Evolutionary conservation across 2,113 vertebrate genomes (phyloP).

Genomic region (Brienomyrus longianalis): DNA sequence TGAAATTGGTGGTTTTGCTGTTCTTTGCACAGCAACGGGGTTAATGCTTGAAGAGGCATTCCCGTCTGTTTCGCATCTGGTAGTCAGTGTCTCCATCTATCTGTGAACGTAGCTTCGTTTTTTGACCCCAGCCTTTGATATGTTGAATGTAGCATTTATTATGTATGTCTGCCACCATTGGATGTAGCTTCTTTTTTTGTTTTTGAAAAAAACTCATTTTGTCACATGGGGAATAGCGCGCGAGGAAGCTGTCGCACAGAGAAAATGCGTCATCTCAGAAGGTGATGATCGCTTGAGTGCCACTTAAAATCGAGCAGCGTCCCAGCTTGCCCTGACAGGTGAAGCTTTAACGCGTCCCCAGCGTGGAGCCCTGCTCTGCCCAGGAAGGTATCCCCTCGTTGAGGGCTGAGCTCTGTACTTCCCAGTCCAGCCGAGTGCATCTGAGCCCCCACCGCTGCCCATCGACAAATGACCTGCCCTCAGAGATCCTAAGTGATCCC

Average conservation of each 20-base stretch:
- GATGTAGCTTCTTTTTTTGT: background rate
- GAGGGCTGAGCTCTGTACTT: background rate
- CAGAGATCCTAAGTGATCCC: background rate
- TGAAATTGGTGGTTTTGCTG: background rate
- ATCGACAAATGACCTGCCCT: slow-evolving; percentile 8
- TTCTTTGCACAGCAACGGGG: background rate
- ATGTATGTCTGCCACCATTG: background rate
- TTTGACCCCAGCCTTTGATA: background rate
- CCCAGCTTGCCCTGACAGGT: background rate
- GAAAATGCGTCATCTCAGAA: background rate
- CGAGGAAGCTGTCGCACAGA: background rate
- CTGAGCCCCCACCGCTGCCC: background rate
- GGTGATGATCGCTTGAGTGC: background rate
- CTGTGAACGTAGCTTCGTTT: background rate
- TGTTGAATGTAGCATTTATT: background rate
- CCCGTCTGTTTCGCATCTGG: background rate
- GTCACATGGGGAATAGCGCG: background rate
- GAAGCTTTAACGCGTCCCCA: background rate
- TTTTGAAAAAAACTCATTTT: background rate
- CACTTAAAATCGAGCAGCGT: background rate
- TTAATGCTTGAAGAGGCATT: background rate
- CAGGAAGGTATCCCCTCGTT: background rate
- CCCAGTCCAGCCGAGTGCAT: background rate
- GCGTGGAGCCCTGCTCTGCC: background rate
- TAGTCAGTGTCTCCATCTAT: background rate